Percentiles rank a stretch among this genome's conserved stretches.
These are phyloP conservation scores for Tribolium castaneum DNA, from an alignment of 1,140 invertebrate genomes.

Conservation along the genomic window DNA sequence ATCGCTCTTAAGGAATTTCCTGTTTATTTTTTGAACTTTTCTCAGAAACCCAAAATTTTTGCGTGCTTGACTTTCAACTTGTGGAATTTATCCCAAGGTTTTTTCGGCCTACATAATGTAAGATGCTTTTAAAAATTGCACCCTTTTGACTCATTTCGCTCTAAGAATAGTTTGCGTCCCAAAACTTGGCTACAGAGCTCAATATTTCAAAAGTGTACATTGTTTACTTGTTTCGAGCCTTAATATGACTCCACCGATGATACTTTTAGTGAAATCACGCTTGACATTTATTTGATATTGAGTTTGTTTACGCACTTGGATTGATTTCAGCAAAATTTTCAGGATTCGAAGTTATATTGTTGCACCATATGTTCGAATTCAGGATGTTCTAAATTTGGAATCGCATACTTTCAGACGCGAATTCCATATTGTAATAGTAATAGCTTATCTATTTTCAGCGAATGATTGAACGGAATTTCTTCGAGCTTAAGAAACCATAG, in stretches of 20 bases:
- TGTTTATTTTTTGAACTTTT: too few species aligned
- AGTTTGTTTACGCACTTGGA: slow-evolving; percentile 2
- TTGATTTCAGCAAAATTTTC: background rate
- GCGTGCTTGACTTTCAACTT: background rate
- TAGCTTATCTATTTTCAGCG: background rate
- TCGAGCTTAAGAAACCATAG: background rate
- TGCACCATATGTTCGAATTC: background rate
- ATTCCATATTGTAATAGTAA: slow-evolving; percentile 3
- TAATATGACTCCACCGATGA: slow-evolving; percentile 9
- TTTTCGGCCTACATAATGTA: background rate
- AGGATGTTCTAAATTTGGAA: slow-evolving; percentile 24
- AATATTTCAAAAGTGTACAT: slow-evolving; percentile 17
- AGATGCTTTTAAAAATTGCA: background rate
- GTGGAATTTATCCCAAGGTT: background rate
- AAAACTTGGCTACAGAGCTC: background rate
- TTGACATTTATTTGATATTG: slow-evolving; percentile 23
- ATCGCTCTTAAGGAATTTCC: too few species aligned
- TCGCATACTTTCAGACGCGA: slow-evolving; percentile 8
- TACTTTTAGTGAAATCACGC: slow-evolving; percentile 24
- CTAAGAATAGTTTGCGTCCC: slow-evolving; percentile 4
- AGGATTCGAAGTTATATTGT: background rate
- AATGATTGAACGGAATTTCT: background rate
- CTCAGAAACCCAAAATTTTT: too few species aligned
- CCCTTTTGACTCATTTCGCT: slow-evolving; percentile 11
- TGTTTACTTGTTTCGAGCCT: slow-evolving; percentile 9